Percentiles rank a stretch among this genome's conserved stretches.
Evolutionary conservation across 2,888 invertebrate genomes (phyloP).

Genomic region (Drosophila subquinaria): DNA sequence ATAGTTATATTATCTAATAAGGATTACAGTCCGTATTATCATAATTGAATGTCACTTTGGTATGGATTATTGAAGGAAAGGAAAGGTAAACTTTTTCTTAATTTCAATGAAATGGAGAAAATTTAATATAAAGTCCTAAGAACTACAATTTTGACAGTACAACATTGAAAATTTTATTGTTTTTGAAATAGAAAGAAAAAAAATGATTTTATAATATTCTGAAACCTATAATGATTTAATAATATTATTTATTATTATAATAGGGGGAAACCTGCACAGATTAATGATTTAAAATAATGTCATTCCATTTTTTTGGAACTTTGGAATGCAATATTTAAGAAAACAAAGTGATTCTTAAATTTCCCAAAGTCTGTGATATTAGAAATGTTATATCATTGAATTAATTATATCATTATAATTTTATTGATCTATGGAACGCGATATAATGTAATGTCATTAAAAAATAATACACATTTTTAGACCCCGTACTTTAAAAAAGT

Average conservation of each 20-base stretch:
- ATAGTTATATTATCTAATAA: not conserved
- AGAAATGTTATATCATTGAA: too few relatives aligned
- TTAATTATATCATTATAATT: not conserved
- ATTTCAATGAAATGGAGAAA: not conserved
- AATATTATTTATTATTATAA: too few relatives aligned
- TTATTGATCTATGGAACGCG: too few relatives aligned
- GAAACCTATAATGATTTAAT: not conserved
- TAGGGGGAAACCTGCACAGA: too few relatives aligned
- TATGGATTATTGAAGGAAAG: too few relatives aligned
- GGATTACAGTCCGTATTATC: not conserved
- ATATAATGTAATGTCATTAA: too few relatives aligned
- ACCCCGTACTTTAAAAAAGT: too few relatives aligned
- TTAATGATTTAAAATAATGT: too few relatives aligned
- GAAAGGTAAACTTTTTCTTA: too few relatives aligned
- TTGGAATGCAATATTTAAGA: not conserved
- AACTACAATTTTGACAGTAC: not conserved
- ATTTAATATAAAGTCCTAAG: not conserved
- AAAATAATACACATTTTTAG: too few relatives aligned
- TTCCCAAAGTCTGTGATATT: too few relatives aligned
- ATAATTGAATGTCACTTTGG: not conserved
- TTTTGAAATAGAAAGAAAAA: not conserved
- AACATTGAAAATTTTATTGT: not conserved
- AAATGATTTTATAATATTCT: not conserved
- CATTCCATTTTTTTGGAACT: not conserved
- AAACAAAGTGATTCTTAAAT: too few relatives aligned